phyloP scores from a whole-genome alignment of 2,113 vertebrate genomes.

The Micronisus gabar region DNA sequence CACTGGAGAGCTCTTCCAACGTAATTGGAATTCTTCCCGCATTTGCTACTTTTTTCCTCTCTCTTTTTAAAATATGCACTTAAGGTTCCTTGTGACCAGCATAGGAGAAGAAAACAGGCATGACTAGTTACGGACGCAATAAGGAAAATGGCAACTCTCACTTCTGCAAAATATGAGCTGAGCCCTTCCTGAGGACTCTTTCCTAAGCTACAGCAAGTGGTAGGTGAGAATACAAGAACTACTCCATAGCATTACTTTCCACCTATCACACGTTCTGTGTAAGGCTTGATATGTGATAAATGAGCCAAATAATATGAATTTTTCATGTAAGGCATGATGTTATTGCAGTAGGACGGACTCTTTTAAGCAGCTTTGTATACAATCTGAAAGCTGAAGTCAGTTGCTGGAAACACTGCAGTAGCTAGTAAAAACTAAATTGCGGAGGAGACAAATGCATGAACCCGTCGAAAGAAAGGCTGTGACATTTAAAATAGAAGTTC shows the following conservation, averaged over 20 bases:
- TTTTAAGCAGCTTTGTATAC: background rate
- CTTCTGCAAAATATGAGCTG: background rate
- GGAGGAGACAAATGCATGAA: accelerated
- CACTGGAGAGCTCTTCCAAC: background rate
- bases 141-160: background rate
- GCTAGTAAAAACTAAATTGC: background rate
- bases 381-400: background rate
- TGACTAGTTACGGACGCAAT: accelerated
- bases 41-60: background rate
- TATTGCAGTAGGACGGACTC: background rate
- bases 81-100: background rate
- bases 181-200: background rate
- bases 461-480: background rate
- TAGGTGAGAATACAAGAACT: background rate
- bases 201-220: background rate
- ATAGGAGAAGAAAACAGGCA: background rate
- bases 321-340: background rate
- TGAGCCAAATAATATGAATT: background rate
- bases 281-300: background rate
- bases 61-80: accelerated
- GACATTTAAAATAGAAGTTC: background rate
- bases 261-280: background rate
- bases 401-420: background rate
- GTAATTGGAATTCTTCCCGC: background rate
- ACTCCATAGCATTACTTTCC: background rate